phyloP scores from a whole-genome alignment of 2,888 invertebrate genomes.

The Scaptomyza caliginosa region DNA sequence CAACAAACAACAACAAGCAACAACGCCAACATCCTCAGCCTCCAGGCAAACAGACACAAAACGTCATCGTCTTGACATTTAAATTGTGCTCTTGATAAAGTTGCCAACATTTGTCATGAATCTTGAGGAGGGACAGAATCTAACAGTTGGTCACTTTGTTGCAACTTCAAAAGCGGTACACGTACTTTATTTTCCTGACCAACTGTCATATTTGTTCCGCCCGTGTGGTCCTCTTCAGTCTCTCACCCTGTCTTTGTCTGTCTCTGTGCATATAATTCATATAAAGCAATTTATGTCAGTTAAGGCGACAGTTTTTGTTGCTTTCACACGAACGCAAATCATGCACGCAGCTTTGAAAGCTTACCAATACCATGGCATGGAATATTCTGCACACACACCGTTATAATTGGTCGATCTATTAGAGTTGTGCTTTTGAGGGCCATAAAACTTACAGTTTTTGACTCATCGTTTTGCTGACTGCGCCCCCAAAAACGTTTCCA shows the following conservation, averaged over 20 bases:
- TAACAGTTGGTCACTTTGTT: conserved; percentile 57
- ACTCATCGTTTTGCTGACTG: conserved; percentile 47
- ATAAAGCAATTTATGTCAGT: conserved; percentile 66
- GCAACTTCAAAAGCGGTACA: conserved; percentile 47
- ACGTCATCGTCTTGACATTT: conserved; percentile 77
- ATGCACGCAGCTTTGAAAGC: conserved; percentile 14
- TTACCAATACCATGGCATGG: conserved; percentile 21
- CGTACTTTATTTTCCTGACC: conserved; percentile 27
- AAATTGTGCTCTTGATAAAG: conserved; percentile 78
- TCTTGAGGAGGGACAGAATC: neutral
- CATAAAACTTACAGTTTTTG: conserved; percentile 42
- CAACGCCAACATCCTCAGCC: conserved; percentile 49
- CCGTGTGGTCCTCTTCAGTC: conserved; percentile 63
- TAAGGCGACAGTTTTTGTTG: conserved; percentile 55
- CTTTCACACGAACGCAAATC: conserved; percentile 45
- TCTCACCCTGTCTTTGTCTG: neutral
- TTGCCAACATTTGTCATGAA: conserved; percentile 73
- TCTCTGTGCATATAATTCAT: conserved; percentile 55
- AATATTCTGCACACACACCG: conserved; percentile 30
- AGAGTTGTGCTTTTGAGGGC: conserved; percentile 2
- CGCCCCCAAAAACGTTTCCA: conserved; percentile 13
- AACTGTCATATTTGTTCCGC: conserved; percentile 61
- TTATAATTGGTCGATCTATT: conserved; percentile 48
- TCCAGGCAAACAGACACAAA: conserved; percentile 66
- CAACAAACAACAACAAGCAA: conserved; percentile 1